Conservation (phyloP, 2,888 invertebrate genomes). For the Stenichneumon culpator region DNA sequence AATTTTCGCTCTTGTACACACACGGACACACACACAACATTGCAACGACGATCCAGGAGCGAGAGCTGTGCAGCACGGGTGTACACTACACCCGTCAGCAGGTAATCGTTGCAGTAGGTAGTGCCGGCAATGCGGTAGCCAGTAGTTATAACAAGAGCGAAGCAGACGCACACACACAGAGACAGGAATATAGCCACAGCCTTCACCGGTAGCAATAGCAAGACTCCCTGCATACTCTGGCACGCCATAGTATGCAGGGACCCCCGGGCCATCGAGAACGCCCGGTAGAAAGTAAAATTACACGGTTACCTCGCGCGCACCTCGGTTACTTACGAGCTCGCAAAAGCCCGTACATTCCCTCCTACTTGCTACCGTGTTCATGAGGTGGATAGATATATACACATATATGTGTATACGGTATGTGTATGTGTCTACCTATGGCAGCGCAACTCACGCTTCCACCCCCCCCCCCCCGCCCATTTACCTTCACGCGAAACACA, state of each 20-base stretch:
- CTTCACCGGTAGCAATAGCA: conserved; percentile 62
- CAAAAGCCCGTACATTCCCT: conserved; percentile 41
- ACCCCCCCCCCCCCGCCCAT: conserved; percentile 20
- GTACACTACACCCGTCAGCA: conserved; percentile 46
- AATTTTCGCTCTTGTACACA: conserved; percentile 48
- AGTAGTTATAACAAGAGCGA: conserved; percentile 62
- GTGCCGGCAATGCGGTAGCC: conserved; percentile 63
- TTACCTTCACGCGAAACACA: conserved; percentile 37
- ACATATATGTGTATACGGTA: background rate
- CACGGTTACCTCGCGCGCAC: conserved; percentile 72
- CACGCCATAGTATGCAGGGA: conserved; percentile 45
- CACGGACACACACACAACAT: conserved; percentile 5
- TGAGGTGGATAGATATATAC: conserved; percentile 4
- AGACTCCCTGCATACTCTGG: too few species aligned
- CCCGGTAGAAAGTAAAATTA: conserved; percentile 76
- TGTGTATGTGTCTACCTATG: background rate
- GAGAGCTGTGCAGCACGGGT: conserved; percentile 35
- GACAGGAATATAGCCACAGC: conserved; percentile 26
- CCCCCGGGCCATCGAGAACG: conserved; percentile 71
- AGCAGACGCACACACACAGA: conserved; percentile 7
- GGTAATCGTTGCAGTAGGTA: conserved; percentile 66
- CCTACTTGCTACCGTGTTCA: conserved; percentile 53
- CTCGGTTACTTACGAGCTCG: conserved; percentile 60
- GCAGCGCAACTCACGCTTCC: conserved; percentile 29
- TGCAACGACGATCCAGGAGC: conserved; percentile 25